Percentiles rank a stretch among this genome's conserved stretches.
These are phyloP conservation scores for Acanthiza pusilla DNA, from an alignment of 2,797 vertebrate species.

Conservation along the genomic window DNA sequence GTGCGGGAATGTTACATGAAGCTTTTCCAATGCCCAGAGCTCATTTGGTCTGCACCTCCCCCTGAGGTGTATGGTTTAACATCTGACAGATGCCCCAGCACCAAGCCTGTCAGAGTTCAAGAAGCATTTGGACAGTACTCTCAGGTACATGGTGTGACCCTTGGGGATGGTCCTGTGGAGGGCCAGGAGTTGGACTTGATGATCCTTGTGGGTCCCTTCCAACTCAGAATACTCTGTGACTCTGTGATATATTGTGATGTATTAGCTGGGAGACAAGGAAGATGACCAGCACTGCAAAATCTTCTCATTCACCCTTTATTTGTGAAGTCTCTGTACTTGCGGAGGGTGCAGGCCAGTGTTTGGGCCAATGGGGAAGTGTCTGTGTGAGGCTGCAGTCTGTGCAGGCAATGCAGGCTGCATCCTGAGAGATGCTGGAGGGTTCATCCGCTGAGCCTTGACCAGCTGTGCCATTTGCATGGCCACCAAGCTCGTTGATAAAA, in stretches of 20 bases:
- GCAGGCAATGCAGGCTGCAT: background rate
- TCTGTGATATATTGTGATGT: background rate
- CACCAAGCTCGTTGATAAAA: background rate
- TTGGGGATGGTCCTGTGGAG: background rate
- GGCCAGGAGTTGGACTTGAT: too few species aligned
- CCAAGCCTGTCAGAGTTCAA: background rate
- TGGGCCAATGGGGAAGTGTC: too few species aligned
- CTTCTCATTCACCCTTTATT: background rate
- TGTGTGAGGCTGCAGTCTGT: background rate
- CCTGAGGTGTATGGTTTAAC: background rate
- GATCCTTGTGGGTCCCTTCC: background rate
- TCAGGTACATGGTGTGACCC: background rate
- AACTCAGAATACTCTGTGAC: background rate
- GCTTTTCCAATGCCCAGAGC: background rate
- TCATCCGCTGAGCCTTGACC: accelerated
- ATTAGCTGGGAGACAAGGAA: background rate
- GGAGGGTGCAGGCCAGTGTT: background rate
- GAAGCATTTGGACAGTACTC: background rate
- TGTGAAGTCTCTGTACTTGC: background rate
- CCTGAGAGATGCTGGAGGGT: background rate
- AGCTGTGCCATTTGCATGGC: too few species aligned
- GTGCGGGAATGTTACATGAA: background rate
- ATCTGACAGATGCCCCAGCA: background rate
- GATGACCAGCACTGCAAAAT: background rate
- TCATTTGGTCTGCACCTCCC: background rate